Base-by-base conservation (phyloP, 1,140 invertebrate species). In the Vanessa tameamea region DNA sequence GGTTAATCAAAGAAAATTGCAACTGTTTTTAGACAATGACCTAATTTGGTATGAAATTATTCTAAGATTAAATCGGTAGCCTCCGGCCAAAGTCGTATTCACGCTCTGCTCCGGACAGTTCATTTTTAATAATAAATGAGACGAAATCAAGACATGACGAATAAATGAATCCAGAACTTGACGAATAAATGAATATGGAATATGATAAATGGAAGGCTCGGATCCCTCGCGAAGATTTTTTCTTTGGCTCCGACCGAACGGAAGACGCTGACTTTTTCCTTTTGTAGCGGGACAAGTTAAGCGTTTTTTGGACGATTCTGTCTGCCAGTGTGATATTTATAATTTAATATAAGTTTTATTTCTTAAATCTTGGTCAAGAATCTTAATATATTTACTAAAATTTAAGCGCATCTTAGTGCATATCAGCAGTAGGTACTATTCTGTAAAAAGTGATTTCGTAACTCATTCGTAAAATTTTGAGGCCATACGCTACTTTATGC, bases 111-210 rank as follows among this genome's bases (percentile, higher is more conserved):
- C 75, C 76, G 87, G 93, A 93, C 93, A 93, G 91, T 90, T 93
- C 93, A 93, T 93, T 93, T 93, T 93, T 93, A 93, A 93, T 93
- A 93, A 92, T 92, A 93, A 93, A 93, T 93, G 91, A 93, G 88
- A 92, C 86, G 92, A 93, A 93, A 93, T 93, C 92, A 93, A 91
- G 90, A 91, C 91, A 89, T 90, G 93, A 92, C 91, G 93, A 93
- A 93, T 93, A 93, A 93, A 93, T 93, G 93, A 93, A 93, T 93
- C 92, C 87, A 92, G 91, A 91, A 92, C 90, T 91, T 92, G 89
- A 92, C 89, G 89, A 92, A 92, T 91, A 92, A 92, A 92, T 92
- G 90, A 92, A 92, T 92, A 92, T 92, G 89, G 91, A 92, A 92
- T 92, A 92, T 92, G 91, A 92, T 91, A 92, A 92, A 92, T 92